Percentiles rank a stretch among this genome's conserved stretches.
phyloP scores from a whole-genome alignment of 2,113 vertebrate genomes.

The Mesocricetus auratus region DNA sequence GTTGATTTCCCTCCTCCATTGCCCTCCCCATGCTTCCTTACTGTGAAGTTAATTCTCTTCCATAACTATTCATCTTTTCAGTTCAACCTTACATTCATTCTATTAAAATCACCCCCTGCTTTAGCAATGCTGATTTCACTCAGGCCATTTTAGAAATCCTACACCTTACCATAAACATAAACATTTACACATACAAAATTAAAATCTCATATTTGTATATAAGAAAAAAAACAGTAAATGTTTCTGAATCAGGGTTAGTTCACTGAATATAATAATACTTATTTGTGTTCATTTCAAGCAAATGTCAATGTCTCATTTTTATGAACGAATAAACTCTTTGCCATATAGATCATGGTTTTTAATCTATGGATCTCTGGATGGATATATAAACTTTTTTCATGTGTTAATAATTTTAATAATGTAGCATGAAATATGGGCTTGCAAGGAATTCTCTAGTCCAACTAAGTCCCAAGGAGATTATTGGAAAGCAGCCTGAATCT shows the following conservation, averaged over 20 bases:
- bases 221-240: neutral
- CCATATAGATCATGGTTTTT: neutral
- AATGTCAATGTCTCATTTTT: neutral
- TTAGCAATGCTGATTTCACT: neutral
- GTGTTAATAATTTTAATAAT: neutral
- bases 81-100: neutral
- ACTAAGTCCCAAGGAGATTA: neutral
- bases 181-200: neutral
- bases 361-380: neutral
- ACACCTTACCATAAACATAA: neutral
- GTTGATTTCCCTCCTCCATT: too few species aligned
- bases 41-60: neutral
- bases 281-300: neutral
- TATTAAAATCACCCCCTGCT: neutral
- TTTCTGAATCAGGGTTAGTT: neutral
- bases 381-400: neutral
- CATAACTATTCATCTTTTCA: neutral
- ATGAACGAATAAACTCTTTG: neutral
- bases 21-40: neutral
- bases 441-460: neutral
- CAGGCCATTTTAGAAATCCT: neutral
- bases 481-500: neutral
- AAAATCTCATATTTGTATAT: neutral
- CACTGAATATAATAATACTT: neutral
- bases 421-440: neutral